Conservation (phyloP, 2,113 vertebrate genomes). For the Leucoraja erinaceus region DNA sequence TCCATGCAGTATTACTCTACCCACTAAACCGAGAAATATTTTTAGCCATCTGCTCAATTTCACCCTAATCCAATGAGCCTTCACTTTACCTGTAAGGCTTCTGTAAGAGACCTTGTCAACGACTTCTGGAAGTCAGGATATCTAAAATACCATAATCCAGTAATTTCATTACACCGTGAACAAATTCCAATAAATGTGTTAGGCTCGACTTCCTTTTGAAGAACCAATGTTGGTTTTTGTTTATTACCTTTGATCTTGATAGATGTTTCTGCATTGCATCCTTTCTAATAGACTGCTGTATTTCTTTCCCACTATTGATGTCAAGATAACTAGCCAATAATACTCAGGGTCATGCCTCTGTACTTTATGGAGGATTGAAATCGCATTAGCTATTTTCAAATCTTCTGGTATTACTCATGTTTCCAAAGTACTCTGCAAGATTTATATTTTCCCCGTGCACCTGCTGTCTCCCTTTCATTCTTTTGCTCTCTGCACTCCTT, state of each 20-base stretch:
- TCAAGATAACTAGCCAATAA: constrained; percentile 34
- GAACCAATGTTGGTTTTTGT: constrained; percentile 35
- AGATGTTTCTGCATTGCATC: constrained; percentile 32
- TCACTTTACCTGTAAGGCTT: constrained; percentile 16
- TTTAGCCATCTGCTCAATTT: neutral
- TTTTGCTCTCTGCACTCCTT: neutral
- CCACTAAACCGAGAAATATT: neutral
- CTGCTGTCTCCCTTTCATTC: neutral
- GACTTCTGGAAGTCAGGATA: constrained; percentile 4
- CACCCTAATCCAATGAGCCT: neutral
- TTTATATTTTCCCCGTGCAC: constrained; percentile 13
- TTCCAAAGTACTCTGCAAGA: constrained; percentile 10
- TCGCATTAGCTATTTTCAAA: constrained; percentile 30
- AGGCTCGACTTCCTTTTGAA: constrained; percentile 24
- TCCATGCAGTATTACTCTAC: neutral
- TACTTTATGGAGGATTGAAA: constrained; percentile 31
- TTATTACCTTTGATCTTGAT: constrained; percentile 37
- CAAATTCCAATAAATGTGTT: constrained; percentile 29
- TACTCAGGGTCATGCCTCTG: constrained; percentile 31
- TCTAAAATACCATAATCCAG: constrained; percentile 31
- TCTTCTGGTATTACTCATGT: constrained; percentile 10
- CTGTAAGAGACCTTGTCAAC: constrained; percentile 20
- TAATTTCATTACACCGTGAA: constrained; percentile 34
- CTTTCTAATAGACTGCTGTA: constrained; percentile 1
- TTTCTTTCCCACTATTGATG: constrained; percentile 23